Evolutionary conservation across 2,888 invertebrate genomes (phyloP).

Genomic region (Nezara viridula): DNA sequence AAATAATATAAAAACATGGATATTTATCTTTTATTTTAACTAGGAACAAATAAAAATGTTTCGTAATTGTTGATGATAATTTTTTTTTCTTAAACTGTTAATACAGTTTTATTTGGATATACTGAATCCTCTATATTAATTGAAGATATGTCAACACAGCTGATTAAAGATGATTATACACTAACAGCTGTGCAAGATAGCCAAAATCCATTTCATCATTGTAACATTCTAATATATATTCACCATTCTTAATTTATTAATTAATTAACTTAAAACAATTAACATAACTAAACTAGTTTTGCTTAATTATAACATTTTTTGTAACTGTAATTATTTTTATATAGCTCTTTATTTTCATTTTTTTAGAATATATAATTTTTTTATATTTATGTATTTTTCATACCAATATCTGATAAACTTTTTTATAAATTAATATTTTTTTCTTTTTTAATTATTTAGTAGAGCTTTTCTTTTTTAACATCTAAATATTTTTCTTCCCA

Average conservation of each 20-base stretch:
- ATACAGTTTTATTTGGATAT: not conserved
- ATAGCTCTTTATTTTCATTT: constrained; percentile 24
- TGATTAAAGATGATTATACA: not conserved
- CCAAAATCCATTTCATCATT: constrained; percentile 9
- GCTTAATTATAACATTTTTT: constrained; percentile 34
- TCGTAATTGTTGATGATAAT: not conserved
- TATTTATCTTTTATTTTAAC: not conserved
- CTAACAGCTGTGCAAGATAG: not conserved
- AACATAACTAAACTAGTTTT: not conserved
- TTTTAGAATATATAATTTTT: constrained; percentile 24
- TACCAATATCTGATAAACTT: constrained; percentile 21
- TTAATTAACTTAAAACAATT: not conserved
- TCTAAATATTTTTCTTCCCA: constrained; percentile 55
- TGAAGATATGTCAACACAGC: not conserved
- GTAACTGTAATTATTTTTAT: constrained; percentile 22
- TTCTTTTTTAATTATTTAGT: constrained; percentile 51
- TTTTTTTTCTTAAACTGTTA: not conserved
- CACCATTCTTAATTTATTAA: not conserved
- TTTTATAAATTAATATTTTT: constrained; percentile 50
- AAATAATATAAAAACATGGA: too few relatives aligned
- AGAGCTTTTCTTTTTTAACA: constrained; percentile 58
- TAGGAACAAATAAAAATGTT: not conserved
- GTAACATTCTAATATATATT: constrained; percentile 44
- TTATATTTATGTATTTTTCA: constrained; percentile 37
- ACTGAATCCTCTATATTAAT: not conserved